These are phyloP conservation scores for Bos taurus DNA, from an alignment of 2,113 vertebrate genomes.

Conservation along the genomic window DNA sequence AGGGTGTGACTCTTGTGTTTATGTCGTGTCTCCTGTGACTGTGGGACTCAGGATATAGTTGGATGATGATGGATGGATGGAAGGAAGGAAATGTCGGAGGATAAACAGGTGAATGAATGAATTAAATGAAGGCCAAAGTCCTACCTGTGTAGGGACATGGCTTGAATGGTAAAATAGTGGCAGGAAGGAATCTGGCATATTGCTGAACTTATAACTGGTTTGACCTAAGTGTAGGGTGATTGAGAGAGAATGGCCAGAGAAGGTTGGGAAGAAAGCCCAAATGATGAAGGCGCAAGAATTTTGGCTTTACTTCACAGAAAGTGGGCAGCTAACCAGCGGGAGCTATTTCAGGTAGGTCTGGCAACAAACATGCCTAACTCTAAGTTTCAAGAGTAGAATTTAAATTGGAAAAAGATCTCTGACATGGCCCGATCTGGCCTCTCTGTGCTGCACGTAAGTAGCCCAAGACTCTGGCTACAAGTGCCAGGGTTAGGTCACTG, in stretches of 20 bases:
- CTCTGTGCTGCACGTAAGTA: no score
- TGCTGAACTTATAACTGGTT: not conserved
- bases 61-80: not conserved
- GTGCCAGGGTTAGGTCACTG: accelerated
- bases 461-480: accelerated
- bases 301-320: not conserved
- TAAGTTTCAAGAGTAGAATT: not conserved
- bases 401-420: not conserved
- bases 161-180: not conserved
- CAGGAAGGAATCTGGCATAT: not conserved
- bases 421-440: accelerated
- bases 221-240: not conserved
- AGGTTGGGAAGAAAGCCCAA: not conserved
- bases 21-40: not conserved
- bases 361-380: not conserved
- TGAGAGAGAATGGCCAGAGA: not conserved
- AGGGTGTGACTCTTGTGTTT: not conserved
- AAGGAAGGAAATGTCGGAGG: not conserved
- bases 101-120: not conserved
- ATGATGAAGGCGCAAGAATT: not conserved
- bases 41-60: not conserved
- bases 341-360: not conserved
- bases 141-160: not conserved
- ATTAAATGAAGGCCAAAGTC: not conserved
- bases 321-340: not conserved